Evolutionary conservation across 2,113 vertebrate species (phyloP).

Genomic region (Ia io): DNA sequence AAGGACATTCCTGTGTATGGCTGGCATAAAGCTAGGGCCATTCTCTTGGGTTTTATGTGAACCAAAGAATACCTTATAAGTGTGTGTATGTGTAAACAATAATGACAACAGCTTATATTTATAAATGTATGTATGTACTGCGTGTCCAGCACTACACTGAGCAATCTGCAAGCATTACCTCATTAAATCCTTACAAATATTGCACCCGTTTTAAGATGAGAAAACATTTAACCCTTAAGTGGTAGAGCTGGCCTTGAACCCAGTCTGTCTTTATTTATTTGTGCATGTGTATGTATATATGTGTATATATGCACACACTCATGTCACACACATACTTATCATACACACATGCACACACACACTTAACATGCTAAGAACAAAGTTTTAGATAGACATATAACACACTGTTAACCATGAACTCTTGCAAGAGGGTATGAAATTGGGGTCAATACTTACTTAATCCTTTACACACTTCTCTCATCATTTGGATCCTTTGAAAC

Average conservation of each 20-base stretch:
- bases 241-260: not conserved
- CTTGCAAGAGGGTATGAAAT: not conserved
- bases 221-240: not conserved
- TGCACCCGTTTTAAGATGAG: not conserved
- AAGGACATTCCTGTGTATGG: not conserved
- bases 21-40: not conserved
- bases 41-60: not conserved
- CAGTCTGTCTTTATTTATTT: not conserved
- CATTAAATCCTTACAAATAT: not conserved
- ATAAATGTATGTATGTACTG: not conserved
- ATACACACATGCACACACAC: no score
- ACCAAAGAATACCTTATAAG: not conserved
- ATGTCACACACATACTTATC: not conserved
- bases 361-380: not conserved
- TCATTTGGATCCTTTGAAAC: not conserved
- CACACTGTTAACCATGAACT: not conserved
- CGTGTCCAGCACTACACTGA: rapidly evolving
- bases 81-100: not conserved
- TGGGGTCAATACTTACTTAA: not conserved
- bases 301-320: no score
- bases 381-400: not conserved
- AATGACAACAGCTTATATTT: not conserved
- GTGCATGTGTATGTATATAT: not conserved
- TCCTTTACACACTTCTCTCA: not conserved
- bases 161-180: not conserved